Evolutionary conservation across 2,113 vertebrate genomes (phyloP), one percentile per base, ranked within the genome.

Genomic region (Pluvianellus socialis): DNA sequence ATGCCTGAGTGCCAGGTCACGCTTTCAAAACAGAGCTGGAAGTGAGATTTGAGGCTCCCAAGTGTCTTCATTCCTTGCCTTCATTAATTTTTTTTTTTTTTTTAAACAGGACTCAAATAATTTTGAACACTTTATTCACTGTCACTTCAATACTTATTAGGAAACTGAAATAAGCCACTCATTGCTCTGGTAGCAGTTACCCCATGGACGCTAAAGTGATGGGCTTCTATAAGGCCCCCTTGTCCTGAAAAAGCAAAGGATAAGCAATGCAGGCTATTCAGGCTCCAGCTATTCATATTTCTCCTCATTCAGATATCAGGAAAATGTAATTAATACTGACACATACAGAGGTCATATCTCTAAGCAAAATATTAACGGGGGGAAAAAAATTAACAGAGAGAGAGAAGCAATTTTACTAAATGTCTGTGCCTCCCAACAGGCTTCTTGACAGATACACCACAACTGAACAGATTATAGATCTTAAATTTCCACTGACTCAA

Each of bases 281-380:
- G 68, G 52, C 52, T 92, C 30, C 82, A 92, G 47, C 38, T 80
- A 88, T 66, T 83, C 75, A 71, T 32, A 86, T 63, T 86, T 88
- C 68, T 88, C 27, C 65, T 74, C 59, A 62, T 59, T 88, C 72
- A 91, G 59, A 88, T 55, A 52, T 77, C 88, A 94, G 72, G 55
- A 67, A 96, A 94, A 93, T 7, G 21, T 92, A 95, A 95, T 96
- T 96, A 95, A 92, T 92, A 75, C 40, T 95, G 96, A 95, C 79
- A 96, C 12, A 87, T 35, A 89, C 2, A 8, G 86, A 84, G 83
- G 91, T 95, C 95, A 72, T 55, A 92, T 88, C 88, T 86, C 88
- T 59, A 77, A 89, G 83, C 61, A 89, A 89, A 90, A 52, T 79
- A 94, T 65, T 83, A 23, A 33, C 13, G 0, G 17, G 7, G 22